Evolutionary conservation across 2,113 vertebrate species (phyloP), one percentile per base, ranked within the genome.

Genomic region (Eurypyga helias): DNA sequence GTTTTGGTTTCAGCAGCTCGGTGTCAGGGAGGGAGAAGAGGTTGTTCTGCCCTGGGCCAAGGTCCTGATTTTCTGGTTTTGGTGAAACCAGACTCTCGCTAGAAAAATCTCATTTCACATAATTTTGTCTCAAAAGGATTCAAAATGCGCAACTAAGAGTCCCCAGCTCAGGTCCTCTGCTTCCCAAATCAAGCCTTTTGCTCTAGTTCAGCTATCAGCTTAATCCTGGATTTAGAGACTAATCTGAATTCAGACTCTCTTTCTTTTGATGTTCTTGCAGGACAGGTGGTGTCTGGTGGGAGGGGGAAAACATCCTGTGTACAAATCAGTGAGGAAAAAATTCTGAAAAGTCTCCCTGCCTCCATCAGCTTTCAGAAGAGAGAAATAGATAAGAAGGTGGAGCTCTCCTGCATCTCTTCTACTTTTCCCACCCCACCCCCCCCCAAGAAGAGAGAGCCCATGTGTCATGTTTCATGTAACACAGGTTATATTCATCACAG

Each of bases 401-500:
- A 90, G 58, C 81, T 38, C 16, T 95, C 36, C 75, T 38, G 13
- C 67, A 52, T 62, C 86, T 92, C 79, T 49, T n/a, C 31, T 43
- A 51, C 65, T 65, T 25, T 28, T n/a, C 7, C n/a, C n/a, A n/a
- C n/a, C n/a, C n/a, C n/a, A n/a, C n/a, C n/a, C n/a, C n/a, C n/a
- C n/a, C 4, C 72, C 38, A 49, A 89, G 89, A 75, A 83, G 62
- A 95, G 57, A 67, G 51, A 95, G 65, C 90, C 81, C 29, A 17
- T 46, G 87, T 77, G 84, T 70, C 75, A 80, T 95, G 91, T 97
- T 96, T 96, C 23, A 4, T 92, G 60, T 95, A 86, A 65, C 25
- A 23, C 31, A 36, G 65, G 64, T 81, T 96, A 49, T 96, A 98
- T 98, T 98, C 93, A 97, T 98, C 98, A 98, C 83, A 95, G 48